Percentiles rank a stretch among this genome's conserved stretches.
Conservation (phyloP, 2,113 vertebrate genomes). For the Podarcis muralis region DNA sequence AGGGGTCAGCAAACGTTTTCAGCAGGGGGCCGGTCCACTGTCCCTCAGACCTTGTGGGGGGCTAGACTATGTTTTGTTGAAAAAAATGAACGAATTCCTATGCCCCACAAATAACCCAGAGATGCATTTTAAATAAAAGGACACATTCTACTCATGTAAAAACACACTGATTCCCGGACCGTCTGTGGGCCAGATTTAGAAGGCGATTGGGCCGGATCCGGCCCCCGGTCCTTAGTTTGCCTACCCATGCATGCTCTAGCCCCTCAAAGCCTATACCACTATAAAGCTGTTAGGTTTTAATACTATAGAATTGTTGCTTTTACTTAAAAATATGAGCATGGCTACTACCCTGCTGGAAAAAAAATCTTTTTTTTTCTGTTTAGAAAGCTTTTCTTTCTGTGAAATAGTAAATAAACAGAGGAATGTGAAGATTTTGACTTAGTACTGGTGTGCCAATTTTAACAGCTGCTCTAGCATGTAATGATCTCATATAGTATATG, state of each 20-base stretch:
- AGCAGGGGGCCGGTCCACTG: too few species aligned
- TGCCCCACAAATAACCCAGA: too few species aligned
- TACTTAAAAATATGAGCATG: not conserved
- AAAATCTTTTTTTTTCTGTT: not conserved
- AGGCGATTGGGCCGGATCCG: too few species aligned
- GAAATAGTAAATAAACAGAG: not conserved
- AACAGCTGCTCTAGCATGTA: fast-evolving
- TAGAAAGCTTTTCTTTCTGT: not conserved
- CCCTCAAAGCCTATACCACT: not conserved
- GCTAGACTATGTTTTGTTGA: too few species aligned
- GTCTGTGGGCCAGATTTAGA: too few species aligned
- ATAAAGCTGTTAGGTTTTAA: not conserved
- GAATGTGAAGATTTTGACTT: not conserved
- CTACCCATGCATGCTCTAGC: not conserved
- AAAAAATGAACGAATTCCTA: too few species aligned
- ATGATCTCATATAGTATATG: not conserved
- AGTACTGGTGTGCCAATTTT: not conserved
- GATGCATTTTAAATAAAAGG: too few species aligned
- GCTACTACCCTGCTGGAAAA: not conserved
- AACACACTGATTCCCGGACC: too few species aligned
- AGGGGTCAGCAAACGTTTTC: too few species aligned
- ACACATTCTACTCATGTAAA: too few species aligned
- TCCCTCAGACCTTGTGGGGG: too few species aligned
- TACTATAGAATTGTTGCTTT: not conserved
- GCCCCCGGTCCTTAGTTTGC: too few species aligned